Evolutionary conservation across 35 echinoderm and acorn worm genomes (phyloP).

Genomic region (Heliocidaris tuberculata): DNA sequence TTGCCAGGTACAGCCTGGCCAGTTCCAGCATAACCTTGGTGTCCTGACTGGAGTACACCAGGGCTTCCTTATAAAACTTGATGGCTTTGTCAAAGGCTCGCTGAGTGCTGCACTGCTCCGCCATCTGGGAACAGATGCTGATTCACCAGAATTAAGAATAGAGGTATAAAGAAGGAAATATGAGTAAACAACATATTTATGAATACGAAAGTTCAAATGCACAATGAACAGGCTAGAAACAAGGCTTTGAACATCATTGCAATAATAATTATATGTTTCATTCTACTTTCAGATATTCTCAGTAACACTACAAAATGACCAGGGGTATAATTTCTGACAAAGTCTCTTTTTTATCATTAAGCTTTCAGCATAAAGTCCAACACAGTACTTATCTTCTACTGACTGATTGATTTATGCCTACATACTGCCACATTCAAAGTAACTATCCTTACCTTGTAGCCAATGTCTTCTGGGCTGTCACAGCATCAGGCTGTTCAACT

Average conservation of each 20-base stretch:
- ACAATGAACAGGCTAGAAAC: no score
- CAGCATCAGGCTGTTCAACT: constrained; percentile 87
- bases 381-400: not conserved
- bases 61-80: constrained; percentile 97
- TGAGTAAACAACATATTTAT: not conserved
- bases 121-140: constrained; percentile 97
- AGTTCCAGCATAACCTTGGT: constrained; percentile 83
- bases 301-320: no score
- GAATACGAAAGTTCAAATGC: no score
- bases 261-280: no score
- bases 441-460: constrained; percentile 76
- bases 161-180: not conserved
- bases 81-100: constrained; percentile 85
- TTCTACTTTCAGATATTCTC: no score
- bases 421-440: not conserved
- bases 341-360: no score
- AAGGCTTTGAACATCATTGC: no score
- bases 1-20: constrained; percentile 73
- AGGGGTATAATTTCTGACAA: no score
- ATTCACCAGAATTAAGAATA: not conserved
- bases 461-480: constrained; percentile 75
- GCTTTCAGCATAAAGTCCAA: not conserved
- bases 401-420: not conserved
- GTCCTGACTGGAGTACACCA: constrained; percentile 86
- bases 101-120: constrained; percentile 73